These are phyloP conservation scores for Petaurus breviceps DNA, from an alignment of 2,113 vertebrate genomes.

Conservation along the genomic window DNA sequence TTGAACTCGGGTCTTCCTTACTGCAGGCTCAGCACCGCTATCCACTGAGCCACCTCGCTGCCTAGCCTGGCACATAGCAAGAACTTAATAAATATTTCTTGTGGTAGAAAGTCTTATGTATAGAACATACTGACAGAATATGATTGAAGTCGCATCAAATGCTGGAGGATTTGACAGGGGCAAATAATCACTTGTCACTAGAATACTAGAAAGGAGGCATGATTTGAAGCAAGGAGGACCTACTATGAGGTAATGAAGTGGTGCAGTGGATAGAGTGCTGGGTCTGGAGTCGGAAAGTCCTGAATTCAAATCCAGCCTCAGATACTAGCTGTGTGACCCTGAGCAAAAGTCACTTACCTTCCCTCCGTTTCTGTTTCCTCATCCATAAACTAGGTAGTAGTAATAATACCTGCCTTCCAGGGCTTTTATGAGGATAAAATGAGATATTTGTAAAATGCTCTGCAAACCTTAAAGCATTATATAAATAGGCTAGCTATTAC, in stretches of 20 bases:
- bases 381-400: background rate
- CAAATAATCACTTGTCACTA: background rate
- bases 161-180: background rate
- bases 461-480: background rate
- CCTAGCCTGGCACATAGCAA: background rate
- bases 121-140: background rate
- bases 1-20: background rate
- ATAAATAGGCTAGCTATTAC: background rate
- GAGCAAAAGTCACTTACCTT: background rate
- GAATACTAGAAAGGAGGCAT: background rate
- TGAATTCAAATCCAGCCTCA: background rate
- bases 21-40: background rate
- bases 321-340: background rate
- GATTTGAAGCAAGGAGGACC: background rate
- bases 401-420: background rate
- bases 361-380: background rate
- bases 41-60: background rate
- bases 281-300: background rate
- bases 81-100: background rate
- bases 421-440: background rate
- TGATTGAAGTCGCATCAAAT: no score
- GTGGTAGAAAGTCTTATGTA: background rate
- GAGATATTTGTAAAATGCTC: background rate
- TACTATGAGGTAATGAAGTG: background rate
- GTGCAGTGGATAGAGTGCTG: background rate